Evolutionary conservation across 2,888 invertebrate species (phyloP).

Genomic region (Acanthosepion pharaonis): DNA sequence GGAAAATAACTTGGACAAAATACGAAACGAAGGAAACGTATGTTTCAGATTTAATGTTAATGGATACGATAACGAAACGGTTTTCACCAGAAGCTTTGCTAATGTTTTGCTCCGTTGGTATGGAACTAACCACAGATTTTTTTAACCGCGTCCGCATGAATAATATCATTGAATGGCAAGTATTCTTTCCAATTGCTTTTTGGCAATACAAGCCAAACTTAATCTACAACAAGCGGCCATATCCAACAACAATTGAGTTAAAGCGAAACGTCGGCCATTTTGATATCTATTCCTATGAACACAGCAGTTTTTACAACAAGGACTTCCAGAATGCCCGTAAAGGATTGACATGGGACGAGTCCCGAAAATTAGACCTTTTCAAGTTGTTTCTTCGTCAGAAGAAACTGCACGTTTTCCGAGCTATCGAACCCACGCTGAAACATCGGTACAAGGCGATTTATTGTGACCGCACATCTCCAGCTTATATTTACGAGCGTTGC

Average conservation of each 20-base stretch:
- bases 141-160: conserved; percentile 96
- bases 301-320: conserved; percentile 86
- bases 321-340: conserved; percentile 83
- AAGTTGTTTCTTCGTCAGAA: conserved; percentile 83
- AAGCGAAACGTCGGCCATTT: conserved; percentile 81
- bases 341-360: conserved; percentile 74
- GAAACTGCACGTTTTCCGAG: conserved; percentile 83
- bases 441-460: conserved; percentile 75
- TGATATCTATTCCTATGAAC: conserved; percentile 83
- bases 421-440: conserved; percentile 86
- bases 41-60: conserved; percentile 78
- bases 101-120: conserved; percentile 66
- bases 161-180: conserved; percentile 89
- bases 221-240: conserved; percentile 70
- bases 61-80: conserved; percentile 81
- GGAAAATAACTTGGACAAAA: conserved; percentile 78
- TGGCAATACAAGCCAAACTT: conserved; percentile 85
- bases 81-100: conserved; percentile 79
- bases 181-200: conserved; percentile 93
- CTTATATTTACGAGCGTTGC: conserved; percentile 63
- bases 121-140: conserved; percentile 77
- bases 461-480: conserved; percentile 63
- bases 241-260: conserved; percentile 70
- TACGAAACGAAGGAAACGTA: conserved; percentile 60
- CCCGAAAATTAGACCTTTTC: conserved; percentile 76